A percentile compares a stretch with the other conserved stretches of the same genome.
Conservation (phyloP, 2,797 vertebrate genomes). For the Glyptemys insculpta region DNA sequence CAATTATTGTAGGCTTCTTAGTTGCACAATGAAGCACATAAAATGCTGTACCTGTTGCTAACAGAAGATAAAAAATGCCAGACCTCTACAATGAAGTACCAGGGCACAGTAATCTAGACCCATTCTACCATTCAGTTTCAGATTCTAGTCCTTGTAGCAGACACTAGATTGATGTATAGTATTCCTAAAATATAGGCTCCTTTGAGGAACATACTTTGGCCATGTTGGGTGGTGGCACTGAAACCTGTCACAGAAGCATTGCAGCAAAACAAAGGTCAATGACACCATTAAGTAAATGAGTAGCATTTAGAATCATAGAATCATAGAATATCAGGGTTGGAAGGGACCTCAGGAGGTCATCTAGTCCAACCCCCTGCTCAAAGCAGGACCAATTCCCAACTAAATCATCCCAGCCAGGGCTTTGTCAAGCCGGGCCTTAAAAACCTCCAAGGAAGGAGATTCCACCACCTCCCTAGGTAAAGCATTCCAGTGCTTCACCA, state of each 20-base stretch:
- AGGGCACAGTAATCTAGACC: neutral
- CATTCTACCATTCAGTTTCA: neutral
- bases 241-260: neutral
- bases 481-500: too few relatives aligned
- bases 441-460: too few relatives aligned
- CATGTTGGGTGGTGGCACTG: neutral
- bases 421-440: too few relatives aligned
- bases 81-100: neutral
- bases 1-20: neutral
- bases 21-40: neutral
- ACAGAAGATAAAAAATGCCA: neutral
- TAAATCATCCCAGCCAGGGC: too few relatives aligned
- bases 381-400: too few relatives aligned
- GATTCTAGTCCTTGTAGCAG: neutral
- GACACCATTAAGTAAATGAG: neutral
- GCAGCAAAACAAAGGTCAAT: neutral
- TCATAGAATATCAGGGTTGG: too few relatives aligned
- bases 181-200: too few relatives aligned
- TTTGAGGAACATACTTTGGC: accelerated
- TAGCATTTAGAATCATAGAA: too few relatives aligned
- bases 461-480: too few relatives aligned
- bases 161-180: neutral
- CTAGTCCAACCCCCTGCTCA: too few relatives aligned
- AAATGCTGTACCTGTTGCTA: neutral
- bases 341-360: too few relatives aligned